Conservation (phyloP, 2,888 invertebrate genomes). For the Erebia palarica region DNA sequence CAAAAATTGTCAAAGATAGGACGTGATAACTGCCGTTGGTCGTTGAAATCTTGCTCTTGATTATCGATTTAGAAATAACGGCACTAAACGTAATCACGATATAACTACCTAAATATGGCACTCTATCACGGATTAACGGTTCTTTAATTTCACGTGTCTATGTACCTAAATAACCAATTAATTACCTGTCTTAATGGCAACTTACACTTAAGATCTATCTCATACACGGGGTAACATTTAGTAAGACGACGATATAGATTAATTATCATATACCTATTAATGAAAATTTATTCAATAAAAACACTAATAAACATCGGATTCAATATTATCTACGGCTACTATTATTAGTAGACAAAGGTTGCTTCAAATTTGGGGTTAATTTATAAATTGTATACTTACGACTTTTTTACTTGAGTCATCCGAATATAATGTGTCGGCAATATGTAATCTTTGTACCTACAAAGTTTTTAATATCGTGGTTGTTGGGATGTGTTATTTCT, state of each 20-base stretch:
- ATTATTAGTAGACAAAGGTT: conserved; percentile 42
- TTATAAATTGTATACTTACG: not conserved
- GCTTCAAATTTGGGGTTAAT: not conserved
- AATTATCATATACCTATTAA: conserved; percentile 42
- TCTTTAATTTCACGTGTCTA: conserved; percentile 33
- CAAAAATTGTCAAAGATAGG: not conserved
- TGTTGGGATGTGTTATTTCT: no score
- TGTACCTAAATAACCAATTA: conserved; percentile 39
- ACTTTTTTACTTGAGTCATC: no score
- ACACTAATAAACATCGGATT: conserved; percentile 39
- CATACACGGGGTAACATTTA: conserved; percentile 37
- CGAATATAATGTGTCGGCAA: no score
- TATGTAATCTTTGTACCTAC: no score
- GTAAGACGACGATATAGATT: conserved; percentile 37
- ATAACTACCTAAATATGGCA: conserved; percentile 61
- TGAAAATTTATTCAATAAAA: conserved; percentile 45
- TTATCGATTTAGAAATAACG: not conserved
- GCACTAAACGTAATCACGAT: conserved; percentile 5
- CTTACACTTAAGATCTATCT: conserved; percentile 39
- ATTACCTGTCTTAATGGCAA: conserved; percentile 66
- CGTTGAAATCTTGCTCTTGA: no score
- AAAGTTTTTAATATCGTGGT: no score
- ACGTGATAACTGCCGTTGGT: not conserved
- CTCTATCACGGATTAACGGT: conserved; percentile 63
- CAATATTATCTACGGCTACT: conserved; percentile 44